Base-by-base conservation (phyloP, 2,113 vertebrate species). In the Seriola aureovittata region DNA sequence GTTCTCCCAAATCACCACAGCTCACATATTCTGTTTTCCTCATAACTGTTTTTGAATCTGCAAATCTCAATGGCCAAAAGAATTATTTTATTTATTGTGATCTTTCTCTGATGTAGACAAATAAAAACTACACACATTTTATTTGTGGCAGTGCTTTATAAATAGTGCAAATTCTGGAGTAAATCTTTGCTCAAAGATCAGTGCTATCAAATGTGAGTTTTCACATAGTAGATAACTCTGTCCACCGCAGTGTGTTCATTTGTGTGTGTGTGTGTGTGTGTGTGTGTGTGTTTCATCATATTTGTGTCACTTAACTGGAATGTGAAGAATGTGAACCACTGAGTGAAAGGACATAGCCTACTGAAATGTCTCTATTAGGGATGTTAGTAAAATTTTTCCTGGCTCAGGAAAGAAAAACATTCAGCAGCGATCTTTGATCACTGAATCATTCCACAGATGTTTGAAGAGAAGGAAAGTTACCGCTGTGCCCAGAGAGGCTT, bases 311-410 rank as follows among this genome's bases (percentile, higher is more conserved):
- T 59, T 65, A 59, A 69, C 52, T 54, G 78, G 88, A 89, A 93
- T 93, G 82, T 90, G 72, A 89, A 70, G 82, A 89, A 87, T 91
- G 84, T 86, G 75, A 86, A 38, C 65, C 75, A 64, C 8, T 75
- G 67, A 76, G 48, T 60, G 83, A 88, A 83, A 80, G 68, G 54
- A 83, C 86, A 73, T 17, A 42, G 40, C 8, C 40, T 42, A 21
- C 72, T 81, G 66, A 81, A 86, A 90, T 64, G 75, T 85, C 81
- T 73, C 81, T 65, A 75, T 78, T 72, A 60, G 73, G 11, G 48
- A 72, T 25, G 60, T 65, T 82, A 80, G 80, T 87, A 69, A 75
- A 85, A 89, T 82, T 42, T 84, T 75, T 88, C 36, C 55, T n/a
- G 17, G 80, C 64, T 77, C 69, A 72, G 70, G 44, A 17, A 71